Evolutionary conservation across 2,113 vertebrate species (phyloP).

Genomic region (Tychaedon coryphoeus): DNA sequence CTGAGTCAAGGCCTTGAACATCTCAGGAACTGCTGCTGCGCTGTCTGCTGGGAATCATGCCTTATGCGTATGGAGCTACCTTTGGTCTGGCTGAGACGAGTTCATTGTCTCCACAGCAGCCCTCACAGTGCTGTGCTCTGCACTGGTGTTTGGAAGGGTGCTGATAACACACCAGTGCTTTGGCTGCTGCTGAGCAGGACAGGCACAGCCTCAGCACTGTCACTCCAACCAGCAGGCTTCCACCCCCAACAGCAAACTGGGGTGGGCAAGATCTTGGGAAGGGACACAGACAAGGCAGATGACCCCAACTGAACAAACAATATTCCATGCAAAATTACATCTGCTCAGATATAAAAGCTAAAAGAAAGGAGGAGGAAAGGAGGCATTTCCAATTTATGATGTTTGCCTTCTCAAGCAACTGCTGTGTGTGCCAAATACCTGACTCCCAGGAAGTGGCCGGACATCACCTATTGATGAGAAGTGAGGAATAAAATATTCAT

Average conservation of each 20-base stretch:
- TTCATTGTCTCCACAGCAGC: neutral
- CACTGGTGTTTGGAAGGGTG: neutral
- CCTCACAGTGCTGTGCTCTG: fast-evolving
- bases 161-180: neutral
- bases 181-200: neutral
- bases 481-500: neutral
- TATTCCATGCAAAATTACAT: neutral
- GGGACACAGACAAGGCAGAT: neutral
- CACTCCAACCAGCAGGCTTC: neutral
- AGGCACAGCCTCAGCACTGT: neutral
- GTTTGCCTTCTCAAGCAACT: neutral
- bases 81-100: neutral
- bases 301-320: neutral
- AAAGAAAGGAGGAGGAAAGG: neutral
- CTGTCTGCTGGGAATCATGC: neutral
- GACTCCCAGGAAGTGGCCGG: neutral
- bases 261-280: neutral
- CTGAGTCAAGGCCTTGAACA: neutral
- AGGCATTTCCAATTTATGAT: neutral
- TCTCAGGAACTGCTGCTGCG: fast-evolving
- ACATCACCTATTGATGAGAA: neutral
- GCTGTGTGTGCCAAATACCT: neutral
- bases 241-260: neutral
- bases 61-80: too few relatives aligned
- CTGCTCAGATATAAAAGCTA: neutral